Evolutionary conservation across 2,888 invertebrate genomes (phyloP).

Genomic region (Synanthedon tipuliformis): DNA sequence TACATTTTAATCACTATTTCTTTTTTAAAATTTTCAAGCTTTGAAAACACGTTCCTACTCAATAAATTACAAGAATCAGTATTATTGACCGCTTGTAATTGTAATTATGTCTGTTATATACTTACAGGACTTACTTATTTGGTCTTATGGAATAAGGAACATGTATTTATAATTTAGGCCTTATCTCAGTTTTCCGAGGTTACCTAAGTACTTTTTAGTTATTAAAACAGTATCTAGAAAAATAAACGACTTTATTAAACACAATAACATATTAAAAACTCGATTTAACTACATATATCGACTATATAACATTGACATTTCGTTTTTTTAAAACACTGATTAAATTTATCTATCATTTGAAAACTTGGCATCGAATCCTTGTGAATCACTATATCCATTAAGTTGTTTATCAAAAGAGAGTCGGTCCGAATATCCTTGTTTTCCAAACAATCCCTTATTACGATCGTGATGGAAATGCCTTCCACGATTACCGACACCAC

Average conservation of each 20-base stretch:
- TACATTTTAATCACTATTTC: too few species aligned
- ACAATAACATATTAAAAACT: background rate
- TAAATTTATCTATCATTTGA: slow-evolving; percentile 15
- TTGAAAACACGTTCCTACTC: too few species aligned
- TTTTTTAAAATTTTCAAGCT: too few species aligned
- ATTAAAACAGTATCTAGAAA: slow-evolving; percentile 1
- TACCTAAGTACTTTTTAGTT: too few species aligned
- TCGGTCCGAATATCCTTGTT: slow-evolving; percentile 58
- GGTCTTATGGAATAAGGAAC: too few species aligned
- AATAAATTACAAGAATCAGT: too few species aligned
- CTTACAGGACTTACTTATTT: too few species aligned
- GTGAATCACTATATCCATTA: slow-evolving; percentile 53
- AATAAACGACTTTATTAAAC: slow-evolving; percentile 12
- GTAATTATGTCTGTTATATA: too few species aligned
- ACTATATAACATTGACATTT: background rate
- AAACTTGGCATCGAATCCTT: slow-evolving; percentile 48
- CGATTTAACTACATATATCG: background rate
- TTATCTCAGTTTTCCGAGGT: too few species aligned
- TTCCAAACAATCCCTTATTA: slow-evolving; percentile 52
- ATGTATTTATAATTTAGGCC: too few species aligned
- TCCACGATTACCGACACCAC: slow-evolving; percentile 51
- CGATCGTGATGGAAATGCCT: slow-evolving; percentile 47
- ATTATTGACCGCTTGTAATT: too few species aligned
- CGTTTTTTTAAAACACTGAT: background rate
- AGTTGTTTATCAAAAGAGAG: slow-evolving; percentile 62